phyloP scores from a whole-genome alignment of 2,797 vertebrate genomes.

The Sebastes taczanowskii region DNA sequence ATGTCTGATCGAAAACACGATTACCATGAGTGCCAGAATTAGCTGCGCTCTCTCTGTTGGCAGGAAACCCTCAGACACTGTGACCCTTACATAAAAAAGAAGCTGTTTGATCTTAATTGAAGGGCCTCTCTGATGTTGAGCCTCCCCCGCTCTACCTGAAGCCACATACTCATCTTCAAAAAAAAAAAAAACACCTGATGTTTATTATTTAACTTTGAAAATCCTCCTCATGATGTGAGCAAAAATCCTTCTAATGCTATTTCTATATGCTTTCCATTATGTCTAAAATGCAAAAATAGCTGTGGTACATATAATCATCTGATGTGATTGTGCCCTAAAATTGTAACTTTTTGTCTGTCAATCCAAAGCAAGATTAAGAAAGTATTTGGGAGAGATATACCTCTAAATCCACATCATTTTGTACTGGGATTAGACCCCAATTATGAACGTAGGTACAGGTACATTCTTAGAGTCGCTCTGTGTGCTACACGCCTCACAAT shows the following conservation, averaged over 20 bases:
- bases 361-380: not conserved
- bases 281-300: not conserved
- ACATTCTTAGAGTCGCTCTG: too few species aligned
- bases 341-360: not conserved
- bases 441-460: too few species aligned
- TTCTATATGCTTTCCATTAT: not conserved
- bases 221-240: not conserved
- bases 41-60: conserved; percentile 30
- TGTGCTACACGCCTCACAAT: too few species aligned
- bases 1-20: conserved; percentile 59
- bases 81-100: conserved; percentile 35
- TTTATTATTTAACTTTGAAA: not conserved
- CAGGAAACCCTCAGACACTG: conserved; percentile 30
- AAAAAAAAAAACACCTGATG: not conserved
- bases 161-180: conserved; percentile 7
- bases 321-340: not conserved
- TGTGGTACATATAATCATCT: not conserved
- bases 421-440: too few species aligned
- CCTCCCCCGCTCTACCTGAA: conserved; percentile 14
- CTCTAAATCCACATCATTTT: not conserved
- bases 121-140: conserved; percentile 40
- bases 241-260: too few species aligned
- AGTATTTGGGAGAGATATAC: not conserved
- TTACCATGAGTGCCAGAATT: conserved; percentile 54
- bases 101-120: conserved; percentile 57